These are phyloP conservation scores for Rhipidura dahli DNA, from an alignment of 2,113 vertebrate species.

Conservation along the genomic window DNA sequence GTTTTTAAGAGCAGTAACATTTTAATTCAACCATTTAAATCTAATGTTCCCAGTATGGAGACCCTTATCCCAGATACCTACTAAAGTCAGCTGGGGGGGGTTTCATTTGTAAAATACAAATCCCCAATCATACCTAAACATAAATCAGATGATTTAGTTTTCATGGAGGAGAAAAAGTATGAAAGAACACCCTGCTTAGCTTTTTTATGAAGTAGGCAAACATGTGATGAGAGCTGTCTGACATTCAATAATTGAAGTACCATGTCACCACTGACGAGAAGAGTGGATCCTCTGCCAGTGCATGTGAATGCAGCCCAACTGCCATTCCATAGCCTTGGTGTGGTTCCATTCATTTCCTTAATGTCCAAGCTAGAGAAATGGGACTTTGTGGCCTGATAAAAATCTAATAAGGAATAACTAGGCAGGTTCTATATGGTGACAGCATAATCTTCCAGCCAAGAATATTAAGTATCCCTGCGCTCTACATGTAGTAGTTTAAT, in stretches of 20 bases:
- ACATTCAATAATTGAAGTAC: background rate
- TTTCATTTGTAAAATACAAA: background rate
- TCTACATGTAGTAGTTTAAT: background rate
- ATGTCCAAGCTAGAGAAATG: background rate
- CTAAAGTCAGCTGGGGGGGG: background rate
- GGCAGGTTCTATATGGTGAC: background rate
- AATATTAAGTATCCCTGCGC: background rate
- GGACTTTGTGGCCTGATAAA: background rate
- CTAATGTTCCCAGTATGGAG: background rate
- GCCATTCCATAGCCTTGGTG: background rate
- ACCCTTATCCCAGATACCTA: background rate
- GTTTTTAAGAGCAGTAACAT: conserved; percentile 29
- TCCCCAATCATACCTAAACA: background rate
- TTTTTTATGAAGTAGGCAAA: background rate
- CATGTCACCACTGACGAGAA: background rate
- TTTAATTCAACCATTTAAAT: conserved; percentile 57
- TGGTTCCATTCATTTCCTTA: background rate
- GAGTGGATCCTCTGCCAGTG: background rate
- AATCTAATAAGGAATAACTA: conserved; percentile 6
- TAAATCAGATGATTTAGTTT: background rate
- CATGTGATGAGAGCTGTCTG: background rate
- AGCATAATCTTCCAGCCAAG: background rate
- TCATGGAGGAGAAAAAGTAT: background rate
- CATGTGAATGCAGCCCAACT: background rate
- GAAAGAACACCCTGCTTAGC: background rate